Evolutionary conservation across 2,888 invertebrate genomes (phyloP).

Genomic region (Lasioglossum malachurum): DNA sequence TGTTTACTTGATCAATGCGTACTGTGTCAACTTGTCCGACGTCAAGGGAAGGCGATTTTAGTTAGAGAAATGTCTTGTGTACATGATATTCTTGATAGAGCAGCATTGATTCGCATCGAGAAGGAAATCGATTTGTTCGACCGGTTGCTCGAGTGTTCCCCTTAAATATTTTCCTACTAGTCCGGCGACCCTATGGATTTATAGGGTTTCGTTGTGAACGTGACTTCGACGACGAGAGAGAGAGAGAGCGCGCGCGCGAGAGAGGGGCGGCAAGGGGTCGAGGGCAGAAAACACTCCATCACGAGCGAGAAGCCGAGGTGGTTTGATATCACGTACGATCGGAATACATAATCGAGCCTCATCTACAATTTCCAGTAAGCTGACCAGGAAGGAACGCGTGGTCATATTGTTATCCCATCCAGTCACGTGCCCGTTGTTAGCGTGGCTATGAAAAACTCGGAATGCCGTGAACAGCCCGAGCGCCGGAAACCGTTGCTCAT

Average conservation of each 20-base stretch:
- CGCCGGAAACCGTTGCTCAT: constrained; percentile 46
- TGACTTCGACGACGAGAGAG: constrained; percentile 34
- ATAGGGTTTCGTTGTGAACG: constrained; percentile 48
- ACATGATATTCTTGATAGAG: not conserved
- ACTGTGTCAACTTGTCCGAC: not conserved
- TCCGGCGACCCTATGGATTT: constrained; percentile 46
- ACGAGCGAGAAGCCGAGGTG: constrained; percentile 71
- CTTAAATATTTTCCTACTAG: constrained; percentile 45
- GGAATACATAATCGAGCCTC: constrained; percentile 80
- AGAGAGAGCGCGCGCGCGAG: not conserved
- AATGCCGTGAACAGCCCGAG: constrained; percentile 19
- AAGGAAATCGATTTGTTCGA: not conserved
- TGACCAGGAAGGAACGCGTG: constrained; percentile 67
- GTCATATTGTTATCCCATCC: constrained; percentile 67
- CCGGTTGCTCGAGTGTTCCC: not conserved
- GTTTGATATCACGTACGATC: constrained; percentile 79
- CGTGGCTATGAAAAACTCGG: constrained; percentile 60
- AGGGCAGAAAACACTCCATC: constrained; percentile 79
- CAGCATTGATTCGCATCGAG: not conserved
- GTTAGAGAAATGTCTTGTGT: not conserved
- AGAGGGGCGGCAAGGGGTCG: constrained; percentile 38
- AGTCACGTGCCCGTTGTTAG: constrained; percentile 71
- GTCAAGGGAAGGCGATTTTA: not conserved
- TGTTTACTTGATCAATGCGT: not conserved
- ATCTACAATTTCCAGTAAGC: constrained; percentile 79